Base-by-base conservation (phyloP, 1,140 invertebrate genomes). In the Philotrypesis tridentata region DNA sequence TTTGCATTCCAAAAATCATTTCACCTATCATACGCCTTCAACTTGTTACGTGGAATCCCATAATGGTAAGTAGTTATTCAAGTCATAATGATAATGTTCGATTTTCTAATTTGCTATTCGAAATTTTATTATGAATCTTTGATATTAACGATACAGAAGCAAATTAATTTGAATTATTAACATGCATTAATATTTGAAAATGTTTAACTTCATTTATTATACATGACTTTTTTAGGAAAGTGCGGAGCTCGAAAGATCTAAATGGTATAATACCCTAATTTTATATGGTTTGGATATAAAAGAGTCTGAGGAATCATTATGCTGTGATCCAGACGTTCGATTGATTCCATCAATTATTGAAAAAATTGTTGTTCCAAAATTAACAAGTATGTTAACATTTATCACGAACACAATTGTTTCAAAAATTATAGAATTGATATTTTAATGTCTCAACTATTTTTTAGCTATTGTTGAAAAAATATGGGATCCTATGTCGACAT, bases 401-500 rank as follows among this genome's bases (percentile, higher is more conserved):
- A 73, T 27, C 60, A 4, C 1, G 6, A n/a, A 55, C 7, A 55
- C 12, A 0, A 55, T 21, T 11, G 7, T 55, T 55, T 55, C 2
- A 55, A 55, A 55, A 4, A 12, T 3, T 55, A 55, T 72, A 82
- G 76, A 77, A 68, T 40, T 75, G 25, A 73, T 63, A 83, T 82
- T 55, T 83, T 40, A 77, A 70, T 43, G 12, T 29, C 68, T 78
- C 73, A 37, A 74, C 25, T 65, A 65, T 80, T 83, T 87, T 89
- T 74, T 87, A 97, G 96, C 95, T 85, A 91, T 98, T 81, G 95
- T 98, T 12, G 95, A 96, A 85, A 94, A 94, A 86, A 95, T 96
- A 85, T 99, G 97, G 97, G 97, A 99, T 92, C 98, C 97, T 63
- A 90, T 98, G 89, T 98, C 97, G 6, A 96, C 95, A 70, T 94